These are phyloP conservation scores for Drosophila robusta DNA, from an alignment of 2,888 invertebrate species.

Conservation along the genomic window DNA sequence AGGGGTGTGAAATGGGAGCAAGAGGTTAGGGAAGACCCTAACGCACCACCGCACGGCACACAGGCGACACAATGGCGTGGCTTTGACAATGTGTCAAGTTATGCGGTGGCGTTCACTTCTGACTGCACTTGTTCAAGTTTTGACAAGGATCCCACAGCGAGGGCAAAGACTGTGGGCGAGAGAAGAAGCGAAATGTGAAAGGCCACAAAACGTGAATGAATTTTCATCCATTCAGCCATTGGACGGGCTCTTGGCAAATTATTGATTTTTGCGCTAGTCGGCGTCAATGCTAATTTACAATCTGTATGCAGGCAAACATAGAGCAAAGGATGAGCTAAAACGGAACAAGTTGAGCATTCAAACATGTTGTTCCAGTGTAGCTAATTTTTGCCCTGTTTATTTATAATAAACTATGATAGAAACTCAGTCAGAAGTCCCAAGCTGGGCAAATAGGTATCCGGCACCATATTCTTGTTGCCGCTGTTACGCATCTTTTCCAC, in stretches of 20 bases:
- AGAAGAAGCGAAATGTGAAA: constrained; percentile 1
- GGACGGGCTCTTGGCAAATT: constrained; percentile 4
- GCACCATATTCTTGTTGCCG: constrained; percentile 41
- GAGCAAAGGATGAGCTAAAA: neutral
- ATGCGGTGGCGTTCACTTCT: constrained; percentile 15
- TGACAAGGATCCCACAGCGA: constrained; percentile 44
- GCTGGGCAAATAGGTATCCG: constrained; percentile 58
- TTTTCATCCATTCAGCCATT: constrained; percentile 7
- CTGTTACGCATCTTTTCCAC: constrained; percentile 36
- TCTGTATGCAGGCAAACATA: constrained; percentile 13
- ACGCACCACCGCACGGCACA: constrained; percentile 3
- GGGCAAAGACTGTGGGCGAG: constrained; percentile 17
- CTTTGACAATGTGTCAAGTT: constrained; percentile 45
- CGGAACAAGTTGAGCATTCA: neutral
- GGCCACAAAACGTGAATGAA: constrained; percentile 11
- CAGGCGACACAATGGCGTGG: constrained; percentile 13
- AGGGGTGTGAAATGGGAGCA: constrained; percentile 16
- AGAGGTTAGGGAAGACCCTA: neutral
- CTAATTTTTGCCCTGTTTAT: neutral
- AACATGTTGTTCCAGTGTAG: neutral
- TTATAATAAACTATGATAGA: constrained; percentile 28
- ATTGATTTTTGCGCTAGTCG: constrained; percentile 31
- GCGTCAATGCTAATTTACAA: constrained; percentile 28
- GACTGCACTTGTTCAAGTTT: constrained; percentile 46
- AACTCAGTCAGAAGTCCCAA: constrained; percentile 44